These are phyloP conservation scores for Pachymerium ferrugineum DNA, from an alignment of 2,888 invertebrate species.

Conservation along the genomic window DNA sequence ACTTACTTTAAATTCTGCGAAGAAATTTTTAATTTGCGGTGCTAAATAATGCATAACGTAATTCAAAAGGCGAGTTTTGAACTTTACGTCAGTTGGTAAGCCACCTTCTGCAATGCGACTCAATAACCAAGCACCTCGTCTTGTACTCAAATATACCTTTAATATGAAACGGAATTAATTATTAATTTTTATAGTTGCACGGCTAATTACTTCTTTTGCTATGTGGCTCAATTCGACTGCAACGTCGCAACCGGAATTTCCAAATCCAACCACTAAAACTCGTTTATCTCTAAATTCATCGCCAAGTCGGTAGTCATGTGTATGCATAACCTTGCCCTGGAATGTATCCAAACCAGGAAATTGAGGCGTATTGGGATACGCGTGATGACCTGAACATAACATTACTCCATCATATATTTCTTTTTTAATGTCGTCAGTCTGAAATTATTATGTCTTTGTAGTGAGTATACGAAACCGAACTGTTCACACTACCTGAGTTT, in stretches of 20 bases:
- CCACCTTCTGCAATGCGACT: constrained; percentile 43
- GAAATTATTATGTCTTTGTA: no score
- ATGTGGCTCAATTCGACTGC: constrained; percentile 47
- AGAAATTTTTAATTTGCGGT: background rate
- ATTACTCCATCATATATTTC: constrained; percentile 48
- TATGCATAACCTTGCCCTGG: constrained; percentile 42
- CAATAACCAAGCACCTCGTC: constrained; percentile 51
- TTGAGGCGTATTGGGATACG: constrained; percentile 46
- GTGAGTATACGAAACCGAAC: background rate
- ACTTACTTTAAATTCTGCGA: constrained; percentile 19
- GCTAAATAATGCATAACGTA: background rate
- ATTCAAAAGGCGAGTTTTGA: background rate
- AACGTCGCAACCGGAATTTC: constrained; percentile 51
- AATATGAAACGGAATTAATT: background rate
- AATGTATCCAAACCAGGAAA: constrained; percentile 45
- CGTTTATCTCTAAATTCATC: constrained; percentile 45
- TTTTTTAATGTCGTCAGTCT: constrained; percentile 27
- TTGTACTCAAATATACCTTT: constrained; percentile 47
- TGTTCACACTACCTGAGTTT: no score
- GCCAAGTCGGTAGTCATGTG: constrained; percentile 42
- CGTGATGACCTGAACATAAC: constrained; percentile 52
- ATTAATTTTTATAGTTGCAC: background rate
- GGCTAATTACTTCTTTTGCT: constrained; percentile 23
- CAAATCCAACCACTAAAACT: constrained; percentile 50
- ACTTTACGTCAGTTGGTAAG: background rate